phyloP scores from a whole-genome alignment of 53 echinoderm and acorn worm species.

The Crossaster papposus region DNA sequence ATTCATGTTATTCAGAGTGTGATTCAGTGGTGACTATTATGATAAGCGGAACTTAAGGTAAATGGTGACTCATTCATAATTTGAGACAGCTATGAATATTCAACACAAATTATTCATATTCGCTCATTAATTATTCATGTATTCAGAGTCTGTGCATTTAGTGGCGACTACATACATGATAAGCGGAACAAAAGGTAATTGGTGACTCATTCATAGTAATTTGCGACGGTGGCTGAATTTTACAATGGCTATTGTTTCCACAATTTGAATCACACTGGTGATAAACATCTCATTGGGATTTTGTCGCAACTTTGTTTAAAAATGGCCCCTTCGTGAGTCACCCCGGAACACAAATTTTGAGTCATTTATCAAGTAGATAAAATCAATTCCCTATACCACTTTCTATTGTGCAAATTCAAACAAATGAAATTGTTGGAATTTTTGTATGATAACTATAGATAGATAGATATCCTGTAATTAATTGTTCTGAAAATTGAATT shows the following conservation, averaged over 20 bases:
- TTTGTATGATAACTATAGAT: no score
- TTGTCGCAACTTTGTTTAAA: background rate
- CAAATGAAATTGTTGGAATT: no score
- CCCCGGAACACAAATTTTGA: background rate
- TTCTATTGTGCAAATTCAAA: no score
- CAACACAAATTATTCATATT: background rate
- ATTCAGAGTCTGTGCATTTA: background rate
- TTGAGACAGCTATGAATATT: no score
- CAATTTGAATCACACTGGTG: background rate
- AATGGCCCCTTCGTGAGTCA: background rate
- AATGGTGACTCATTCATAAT: no score
- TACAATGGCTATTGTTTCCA: background rate
- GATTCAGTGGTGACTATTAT: no score
- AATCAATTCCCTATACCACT: no score
- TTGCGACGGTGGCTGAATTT: background rate
- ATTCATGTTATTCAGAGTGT: background rate
- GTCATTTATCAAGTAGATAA: background rate
- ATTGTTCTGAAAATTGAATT: no score
- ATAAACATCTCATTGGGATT: background rate
- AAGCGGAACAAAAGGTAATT: background rate
- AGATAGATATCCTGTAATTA: no score
- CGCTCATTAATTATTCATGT: background rate
- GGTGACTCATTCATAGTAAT: constrained; percentile 10
- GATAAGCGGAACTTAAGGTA: no score
- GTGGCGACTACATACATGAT: background rate